Evolutionary conservation across 2,113 vertebrate species (phyloP).

Genomic region (Raja brachyura): DNA sequence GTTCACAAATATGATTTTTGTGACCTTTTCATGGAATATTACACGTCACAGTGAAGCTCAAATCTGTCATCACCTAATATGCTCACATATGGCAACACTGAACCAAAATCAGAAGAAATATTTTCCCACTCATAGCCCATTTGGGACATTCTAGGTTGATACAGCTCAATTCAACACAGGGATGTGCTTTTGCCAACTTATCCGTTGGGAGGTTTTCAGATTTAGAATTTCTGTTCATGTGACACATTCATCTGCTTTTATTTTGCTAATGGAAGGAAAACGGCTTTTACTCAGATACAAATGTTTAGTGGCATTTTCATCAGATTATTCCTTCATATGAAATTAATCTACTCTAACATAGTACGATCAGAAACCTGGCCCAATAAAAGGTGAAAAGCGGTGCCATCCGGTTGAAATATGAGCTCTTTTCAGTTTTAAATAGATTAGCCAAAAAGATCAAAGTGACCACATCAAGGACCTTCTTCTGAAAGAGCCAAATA

Average conservation of each 20-base stretch:
- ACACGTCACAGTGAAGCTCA: neutral
- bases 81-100: neutral
- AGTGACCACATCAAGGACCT: conserved; percentile 30
- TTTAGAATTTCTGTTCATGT: neutral
- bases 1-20: neutral
- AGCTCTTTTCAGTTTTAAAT: conserved; percentile 33
- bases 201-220: neutral
- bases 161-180: neutral
- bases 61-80: neutral
- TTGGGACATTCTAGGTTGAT: neutral
- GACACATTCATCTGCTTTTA: conserved; percentile 16
- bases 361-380: conserved; percentile 13
- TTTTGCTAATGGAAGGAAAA: conserved; percentile 23
- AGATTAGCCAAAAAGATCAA: conserved; percentile 22
- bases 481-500: conserved; percentile 13
- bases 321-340: conserved; percentile 28
- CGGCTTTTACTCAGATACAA: neutral
- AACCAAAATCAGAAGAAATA: neutral
- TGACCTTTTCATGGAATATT: neutral
- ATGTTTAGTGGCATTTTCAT: conserved; percentile 19
- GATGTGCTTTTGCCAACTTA: conserved; percentile 10
- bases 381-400: conserved; percentile 33
- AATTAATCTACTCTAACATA: conserved; percentile 11
- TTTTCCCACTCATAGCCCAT: neutral
- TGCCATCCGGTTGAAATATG: conserved; percentile 34